phyloP scores from a whole-genome alignment of 1,140 invertebrate species.

The Zaprionus africanus region DNA sequence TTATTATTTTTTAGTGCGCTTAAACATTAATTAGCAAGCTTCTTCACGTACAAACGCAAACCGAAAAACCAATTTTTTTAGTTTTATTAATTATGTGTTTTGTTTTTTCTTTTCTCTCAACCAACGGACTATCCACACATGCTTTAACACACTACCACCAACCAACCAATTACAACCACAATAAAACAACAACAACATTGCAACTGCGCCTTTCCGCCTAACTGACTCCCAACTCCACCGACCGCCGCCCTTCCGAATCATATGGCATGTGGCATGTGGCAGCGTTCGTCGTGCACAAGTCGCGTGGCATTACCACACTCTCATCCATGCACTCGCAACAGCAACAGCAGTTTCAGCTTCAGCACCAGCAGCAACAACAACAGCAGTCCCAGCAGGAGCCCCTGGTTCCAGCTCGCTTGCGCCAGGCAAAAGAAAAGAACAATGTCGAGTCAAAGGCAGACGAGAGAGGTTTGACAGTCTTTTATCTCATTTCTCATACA shows the following conservation, averaged over 20 bases:
- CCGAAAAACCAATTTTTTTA: constrained; percentile 14
- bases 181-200: constrained; percentile 37
- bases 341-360: constrained; percentile 72
- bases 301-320: constrained; percentile 91
- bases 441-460: constrained; percentile 88
- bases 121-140: constrained; percentile 42
- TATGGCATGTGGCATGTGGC: constrained; percentile 43
- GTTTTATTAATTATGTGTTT: constrained; percentile 48
- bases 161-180: constrained; percentile 16
- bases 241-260: constrained; percentile 20
- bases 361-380: constrained; percentile 78
- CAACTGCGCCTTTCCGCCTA: constrained; percentile 41
- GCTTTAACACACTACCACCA: constrained; percentile 49
- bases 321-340: constrained; percentile 86
- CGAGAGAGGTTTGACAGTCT: constrained; percentile 85
- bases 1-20: constrained; percentile 9
- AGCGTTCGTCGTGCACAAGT: constrained; percentile 92
- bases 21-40: constrained; percentile 4
- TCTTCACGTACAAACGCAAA: not conserved
- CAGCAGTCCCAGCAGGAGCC: constrained; percentile 81
- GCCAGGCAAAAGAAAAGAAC: constrained; percentile 87
- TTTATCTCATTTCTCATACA: constrained; percentile 39
- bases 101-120: constrained; percentile 53
- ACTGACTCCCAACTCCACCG: constrained; percentile 23
- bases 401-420: constrained; percentile 86